Base-by-base conservation (phyloP, 2,113 vertebrate species). In the Mobula hypostoma region DNA sequence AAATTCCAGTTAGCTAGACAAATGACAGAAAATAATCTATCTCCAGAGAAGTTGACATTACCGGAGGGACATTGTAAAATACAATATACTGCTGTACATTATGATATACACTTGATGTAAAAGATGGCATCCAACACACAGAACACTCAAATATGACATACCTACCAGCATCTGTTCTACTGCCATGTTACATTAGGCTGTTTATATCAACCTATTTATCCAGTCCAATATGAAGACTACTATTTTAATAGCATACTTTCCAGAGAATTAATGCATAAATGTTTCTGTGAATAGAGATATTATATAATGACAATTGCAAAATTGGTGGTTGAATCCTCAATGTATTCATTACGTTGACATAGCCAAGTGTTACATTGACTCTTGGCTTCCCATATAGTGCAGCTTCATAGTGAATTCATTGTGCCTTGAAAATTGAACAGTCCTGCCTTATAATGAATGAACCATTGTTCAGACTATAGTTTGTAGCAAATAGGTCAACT, bases 291-390 rank as follows among this genome's bases (percentile, higher is more conserved):
- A 32, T 72, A 32, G 58, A 72, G 90, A 92, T 1, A 72, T 72
- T 21, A 92, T 72, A 92, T 72, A 68, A 72, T 70, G 2, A 92
- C 40, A 93, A 93, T 56, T 93, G 70, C 66, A 27, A 93, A 74
- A 93, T 93, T 15, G 56, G 48, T 93, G 21, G 91, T 24, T 93
- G 70, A 93, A 74, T 90, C 85, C 29, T 92, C 66, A 92, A 32
- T 48, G 66, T 72, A 40, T 92, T 40, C 70, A 74, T 74, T 48
- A 29, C 36, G 56, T 5, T 72, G 7, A n/a, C 40, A 27, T 12
- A 48, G 66, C 68, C 21, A 93, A 74, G 6, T 74, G 40, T 70
- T 93, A 93, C 17, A 76, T 74, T 40, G 32, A 93, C 36, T 48
- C 11, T 5, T 48, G 36, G 68, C 21, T 7, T 74, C n/a, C 66